A percentile compares a stretch with the other conserved stretches of the same genome.
These are phyloP conservation scores for Petrolisthes manimaculis DNA, from an alignment of 2,888 invertebrate genomes.

Conservation along the genomic window DNA sequence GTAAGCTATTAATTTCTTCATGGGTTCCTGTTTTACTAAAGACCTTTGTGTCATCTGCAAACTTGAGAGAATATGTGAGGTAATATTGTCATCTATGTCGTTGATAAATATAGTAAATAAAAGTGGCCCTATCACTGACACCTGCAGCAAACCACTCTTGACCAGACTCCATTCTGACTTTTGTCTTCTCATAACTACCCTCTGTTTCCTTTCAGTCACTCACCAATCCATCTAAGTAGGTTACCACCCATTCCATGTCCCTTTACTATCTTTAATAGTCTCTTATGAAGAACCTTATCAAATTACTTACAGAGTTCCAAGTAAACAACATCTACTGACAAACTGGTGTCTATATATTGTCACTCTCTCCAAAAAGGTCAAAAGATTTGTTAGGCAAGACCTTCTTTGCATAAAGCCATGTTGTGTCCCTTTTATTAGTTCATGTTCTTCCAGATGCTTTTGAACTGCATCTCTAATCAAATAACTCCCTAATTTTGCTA, in stretches of 20 bases:
- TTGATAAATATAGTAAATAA: slow-evolving; percentile 19
- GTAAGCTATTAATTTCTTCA: neutral
- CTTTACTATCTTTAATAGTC: neutral
- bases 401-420: slow-evolving; percentile 6
- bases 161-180: slow-evolving; percentile 22
- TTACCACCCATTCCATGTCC: slow-evolving; percentile 14
- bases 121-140: slow-evolving; percentile 17
- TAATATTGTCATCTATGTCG: slow-evolving; percentile 5
- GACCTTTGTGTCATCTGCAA: slow-evolving; percentile 23
- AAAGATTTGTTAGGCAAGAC: neutral
- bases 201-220: slow-evolving; percentile 5
- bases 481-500: neutral
- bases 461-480: slow-evolving; percentile 6
- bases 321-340: slow-evolving; percentile 7
- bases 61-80: slow-evolving; percentile 4
- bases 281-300: slow-evolving; percentile 11
- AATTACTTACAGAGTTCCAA: neutral
- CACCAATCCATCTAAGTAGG: neutral
- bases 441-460: neutral
- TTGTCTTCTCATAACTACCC: slow-evolving; percentile 8
- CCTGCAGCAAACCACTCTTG: slow-evolving; percentile 19
- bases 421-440: neutral
- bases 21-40: slow-evolving; percentile 1
- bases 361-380: neutral
- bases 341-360: neutral